Conservation (phyloP, 2,888 invertebrate genomes). For the Clivina fossor region DNA sequence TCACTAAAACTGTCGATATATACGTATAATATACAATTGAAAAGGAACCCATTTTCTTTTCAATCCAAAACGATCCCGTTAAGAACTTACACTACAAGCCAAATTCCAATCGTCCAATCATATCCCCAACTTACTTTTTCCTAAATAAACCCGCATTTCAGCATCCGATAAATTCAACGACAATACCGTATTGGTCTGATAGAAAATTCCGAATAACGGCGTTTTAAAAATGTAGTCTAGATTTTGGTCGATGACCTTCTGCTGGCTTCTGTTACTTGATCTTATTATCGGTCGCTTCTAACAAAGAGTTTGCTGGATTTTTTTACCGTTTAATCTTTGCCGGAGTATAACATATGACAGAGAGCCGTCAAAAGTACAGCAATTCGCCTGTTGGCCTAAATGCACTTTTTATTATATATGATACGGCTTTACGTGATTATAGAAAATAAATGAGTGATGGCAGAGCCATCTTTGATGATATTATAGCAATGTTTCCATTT, state of each 20-base stretch:
- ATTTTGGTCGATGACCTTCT: constrained; percentile 50
- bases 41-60: constrained; percentile 51
- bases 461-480: no score
- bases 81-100: constrained; percentile 44
- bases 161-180: no score
- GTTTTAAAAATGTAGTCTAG: constrained; percentile 49
- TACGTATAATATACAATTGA: no score
- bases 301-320: constrained; percentile 29
- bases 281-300: constrained; percentile 30
- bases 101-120: constrained; percentile 31
- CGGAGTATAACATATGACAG: constrained; percentile 23
- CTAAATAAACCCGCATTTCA: no score
- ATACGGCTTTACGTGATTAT: no score
- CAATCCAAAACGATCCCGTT: constrained; percentile 46
- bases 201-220: constrained; percentile 49
- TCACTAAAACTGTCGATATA: constrained; percentile 32
- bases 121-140: constrained; percentile 16
- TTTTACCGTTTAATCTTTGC: constrained; percentile 26
- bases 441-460: no score
- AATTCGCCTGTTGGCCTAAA: no score
- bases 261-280: constrained; percentile 37
- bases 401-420: no score
- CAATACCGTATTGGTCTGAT: no score
- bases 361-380: no score
- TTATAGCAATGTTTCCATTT: no score